Evolutionary conservation across 2,797 vertebrate species (phyloP), one percentile per base, ranked within the genome.

Genomic region (Sebastes oblongus): DNA sequence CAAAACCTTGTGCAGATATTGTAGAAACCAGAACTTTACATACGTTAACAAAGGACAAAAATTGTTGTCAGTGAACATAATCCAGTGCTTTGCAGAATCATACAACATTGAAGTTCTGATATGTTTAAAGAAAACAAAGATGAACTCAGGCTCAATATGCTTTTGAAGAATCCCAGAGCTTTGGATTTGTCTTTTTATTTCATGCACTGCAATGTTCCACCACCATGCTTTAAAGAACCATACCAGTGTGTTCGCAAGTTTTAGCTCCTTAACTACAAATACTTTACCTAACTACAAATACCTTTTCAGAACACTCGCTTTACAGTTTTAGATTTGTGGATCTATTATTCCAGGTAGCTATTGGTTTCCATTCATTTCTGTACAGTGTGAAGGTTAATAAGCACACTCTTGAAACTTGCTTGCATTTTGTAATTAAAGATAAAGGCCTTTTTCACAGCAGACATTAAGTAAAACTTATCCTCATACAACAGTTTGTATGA

Each of bases 161-260:
- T 66, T 61, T 36, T 52, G 0, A 25, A 42, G 20, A 61, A 32
- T 74, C 52, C 13, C 42, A 46, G 61, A 71, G 8, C 27, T 62
- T 64, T 50, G 77, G 56, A 32, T 62, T 66, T 42, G 18, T 67
- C 16, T 64, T 67, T 12, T 9, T 20, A 18, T n/a, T 59, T 74
- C 78, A 85, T 62, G 80, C 77, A 67, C 24, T 24, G 24, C 10
- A n/a, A 34, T 34, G 13, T 81, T 85, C 18, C 25, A 72, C 16
- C 58, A 6, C 42, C 56, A 67, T 74, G 72, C 75, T 73, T 77
- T 85, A 69, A 77, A 67, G 32, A 29, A 74, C 32, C 36, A 3
- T 9, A 81, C 36, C 54, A 25, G 50, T 22, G 78, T 54, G 18
- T 64, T 62, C 16, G 13, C 54, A 56, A 2, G 20, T 30, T 77